Evolutionary conservation across 2,113 vertebrate genomes (phyloP), one percentile per base, ranked within the genome.

Genomic region (Proterorhinus semilunaris): DNA sequence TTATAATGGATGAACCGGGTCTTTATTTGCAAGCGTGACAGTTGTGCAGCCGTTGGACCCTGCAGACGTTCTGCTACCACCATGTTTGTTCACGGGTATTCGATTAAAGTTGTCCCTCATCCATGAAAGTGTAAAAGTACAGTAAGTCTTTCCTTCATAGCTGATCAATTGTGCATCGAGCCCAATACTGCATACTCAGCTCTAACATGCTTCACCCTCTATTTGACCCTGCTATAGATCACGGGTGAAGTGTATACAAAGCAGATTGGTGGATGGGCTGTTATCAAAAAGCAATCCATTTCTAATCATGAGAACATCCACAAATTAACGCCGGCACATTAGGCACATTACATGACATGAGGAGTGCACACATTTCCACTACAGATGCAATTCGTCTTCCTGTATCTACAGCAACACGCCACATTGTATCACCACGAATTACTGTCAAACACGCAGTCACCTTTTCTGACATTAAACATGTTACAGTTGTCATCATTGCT

Each of bases 381-480:
- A 44, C 1, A 44, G 12, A 7, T 42, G 58, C 43, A 59, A 8
- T 59, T 42, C 36, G 44, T 43, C 11, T 43, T 58, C 55, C 13
- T 42, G 6, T 42, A 6, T 58, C 11, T 12, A 13, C 15, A 43
- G 58, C 8, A 3, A 2, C 57, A 45, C 16, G 15, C 13, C 8
- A 16, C 58, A 10, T 61, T 44, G 36, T 16, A 61, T 45, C 58
- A 45, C 58, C 10, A 2, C 15, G 42, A 61, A n/a, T 61, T 61
- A 61, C 36, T 6, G 44, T 61, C 58, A 61, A 61, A 43, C 58
- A 44, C 6, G 42, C 58, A 7, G 7, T 44, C 58, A 45, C 58
- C 58, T 61, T 61, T 61, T 61, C 58, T 61, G 58, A 61, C 58
- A 61, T 61, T 44, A 61, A 61, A n/a, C 58, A 44, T 61, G 58